Conservation (phyloP, 2,113 vertebrate genomes). For the Elephantulus edwardii region DNA sequence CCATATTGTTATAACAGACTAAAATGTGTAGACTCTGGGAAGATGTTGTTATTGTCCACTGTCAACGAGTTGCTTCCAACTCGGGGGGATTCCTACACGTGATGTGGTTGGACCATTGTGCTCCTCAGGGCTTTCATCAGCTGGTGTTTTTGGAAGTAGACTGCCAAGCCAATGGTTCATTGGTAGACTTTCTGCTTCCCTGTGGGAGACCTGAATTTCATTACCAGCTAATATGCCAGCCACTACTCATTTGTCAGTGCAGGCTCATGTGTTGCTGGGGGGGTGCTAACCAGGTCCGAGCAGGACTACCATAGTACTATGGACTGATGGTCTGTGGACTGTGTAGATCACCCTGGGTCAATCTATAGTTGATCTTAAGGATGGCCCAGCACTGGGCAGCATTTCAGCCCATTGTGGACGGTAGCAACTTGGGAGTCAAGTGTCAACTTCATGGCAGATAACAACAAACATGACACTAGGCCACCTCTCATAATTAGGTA, state of each 20-base stretch:
- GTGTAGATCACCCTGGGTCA: neutral
- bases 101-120: neutral
- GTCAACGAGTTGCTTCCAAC: neutral
- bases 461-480: neutral
- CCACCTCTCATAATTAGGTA: neutral
- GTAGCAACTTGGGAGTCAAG: neutral
- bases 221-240: neutral
- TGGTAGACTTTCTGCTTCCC: neutral
- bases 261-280: neutral
- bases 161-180: neutral
- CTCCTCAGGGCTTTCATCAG: neutral
- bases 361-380: neutral
- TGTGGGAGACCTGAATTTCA: neutral
- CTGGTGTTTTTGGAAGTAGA: neutral
- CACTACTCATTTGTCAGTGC: neutral
- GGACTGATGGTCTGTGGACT: neutral
- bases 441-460: neutral
- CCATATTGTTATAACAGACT: neutral
- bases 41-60: rapidly evolving
- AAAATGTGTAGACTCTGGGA: neutral
- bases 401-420: neutral
- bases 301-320: neutral
- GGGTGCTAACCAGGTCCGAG: neutral
- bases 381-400: neutral
- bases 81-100: neutral